These are phyloP conservation scores for Whitmania pigra DNA, from an alignment of 1,140 invertebrate species.

Conservation along the genomic window DNA sequence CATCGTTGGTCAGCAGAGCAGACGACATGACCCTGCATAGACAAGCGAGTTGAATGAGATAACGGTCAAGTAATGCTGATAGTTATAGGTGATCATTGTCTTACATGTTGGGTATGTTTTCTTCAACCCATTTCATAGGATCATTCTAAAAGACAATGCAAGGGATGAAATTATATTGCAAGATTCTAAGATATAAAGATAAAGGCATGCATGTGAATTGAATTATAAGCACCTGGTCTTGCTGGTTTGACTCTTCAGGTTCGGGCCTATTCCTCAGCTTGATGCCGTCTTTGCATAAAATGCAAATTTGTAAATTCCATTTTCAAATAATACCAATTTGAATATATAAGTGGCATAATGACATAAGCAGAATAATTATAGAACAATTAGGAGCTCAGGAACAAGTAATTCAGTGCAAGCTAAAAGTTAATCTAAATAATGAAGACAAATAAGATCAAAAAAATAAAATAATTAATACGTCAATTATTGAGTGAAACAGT, in stretches of 20 bases:
- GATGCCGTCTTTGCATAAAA: neutral
- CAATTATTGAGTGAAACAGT: neutral
- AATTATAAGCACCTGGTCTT: neutral
- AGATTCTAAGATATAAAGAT: neutral
- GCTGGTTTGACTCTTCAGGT: neutral
- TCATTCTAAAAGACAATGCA: neutral
- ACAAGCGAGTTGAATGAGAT: neutral
- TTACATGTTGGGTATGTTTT: neutral
- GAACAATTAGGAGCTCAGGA: neutral
- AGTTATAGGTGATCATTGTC: neutral
- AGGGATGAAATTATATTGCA: neutral
- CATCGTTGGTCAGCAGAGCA: neutral
- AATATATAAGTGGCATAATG: too few relatives aligned
- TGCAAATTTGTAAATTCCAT: too few relatives aligned
- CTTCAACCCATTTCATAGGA: constrained; percentile 1
- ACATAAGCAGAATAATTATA: neutral
- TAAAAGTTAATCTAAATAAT: neutral
- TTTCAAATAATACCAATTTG: too few relatives aligned
- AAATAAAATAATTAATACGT: neutral
- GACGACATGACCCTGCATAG: neutral
- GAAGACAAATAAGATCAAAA: neutral
- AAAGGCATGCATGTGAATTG: neutral
- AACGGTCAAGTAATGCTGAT: neutral
- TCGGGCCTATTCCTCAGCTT: neutral
- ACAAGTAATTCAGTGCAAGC: neutral